These are phyloP conservation scores for Apostichopus leukothele DNA, from an alignment of 53 echinoderm and acorn worm genomes.

Conservation along the genomic window DNA sequence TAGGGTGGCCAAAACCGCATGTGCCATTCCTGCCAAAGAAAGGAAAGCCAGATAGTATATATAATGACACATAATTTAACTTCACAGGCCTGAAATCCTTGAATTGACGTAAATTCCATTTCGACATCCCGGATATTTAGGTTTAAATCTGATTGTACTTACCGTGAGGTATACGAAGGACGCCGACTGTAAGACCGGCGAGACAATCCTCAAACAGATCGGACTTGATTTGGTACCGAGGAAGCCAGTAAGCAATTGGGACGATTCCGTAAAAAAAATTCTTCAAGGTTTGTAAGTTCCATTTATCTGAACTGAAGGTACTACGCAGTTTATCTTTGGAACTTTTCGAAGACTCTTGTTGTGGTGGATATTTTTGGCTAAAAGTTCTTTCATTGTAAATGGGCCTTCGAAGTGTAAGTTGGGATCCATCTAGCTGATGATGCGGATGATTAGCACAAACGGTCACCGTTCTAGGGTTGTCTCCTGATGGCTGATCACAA, in stretches of 20 bases:
- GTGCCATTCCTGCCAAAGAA: conserved; percentile 76
- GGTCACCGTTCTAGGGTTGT: background rate
- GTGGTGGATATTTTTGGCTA: conserved; percentile 5
- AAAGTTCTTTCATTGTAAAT: conserved; percentile 43
- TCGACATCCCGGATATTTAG: no score
- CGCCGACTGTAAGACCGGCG: conserved; percentile 74
- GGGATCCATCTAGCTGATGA: background rate
- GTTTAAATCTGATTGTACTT: background rate
- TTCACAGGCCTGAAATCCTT: no score
- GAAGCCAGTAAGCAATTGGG: conserved; percentile 82
- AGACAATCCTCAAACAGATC: conserved; percentile 63
- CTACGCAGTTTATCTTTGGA: background rate
- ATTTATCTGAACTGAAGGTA: background rate
- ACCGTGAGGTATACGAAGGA: conserved; percentile 86
- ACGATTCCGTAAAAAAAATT: conserved; percentile 50
- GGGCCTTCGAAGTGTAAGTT: conserved; percentile 19
- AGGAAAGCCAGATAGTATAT: background rate
- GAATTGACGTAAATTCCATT: no score
- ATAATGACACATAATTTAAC: no score
- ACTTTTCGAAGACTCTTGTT: background rate
- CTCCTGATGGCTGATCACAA: background rate
- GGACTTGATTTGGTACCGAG: conserved; percentile 63
- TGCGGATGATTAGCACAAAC: background rate
- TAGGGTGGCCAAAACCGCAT: conserved; percentile 77
- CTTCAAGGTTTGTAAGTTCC: conserved; percentile 4